These are phyloP conservation scores for Urosaurus nigricauda DNA, from an alignment of 2,797 vertebrate species.

Conservation along the genomic window DNA sequence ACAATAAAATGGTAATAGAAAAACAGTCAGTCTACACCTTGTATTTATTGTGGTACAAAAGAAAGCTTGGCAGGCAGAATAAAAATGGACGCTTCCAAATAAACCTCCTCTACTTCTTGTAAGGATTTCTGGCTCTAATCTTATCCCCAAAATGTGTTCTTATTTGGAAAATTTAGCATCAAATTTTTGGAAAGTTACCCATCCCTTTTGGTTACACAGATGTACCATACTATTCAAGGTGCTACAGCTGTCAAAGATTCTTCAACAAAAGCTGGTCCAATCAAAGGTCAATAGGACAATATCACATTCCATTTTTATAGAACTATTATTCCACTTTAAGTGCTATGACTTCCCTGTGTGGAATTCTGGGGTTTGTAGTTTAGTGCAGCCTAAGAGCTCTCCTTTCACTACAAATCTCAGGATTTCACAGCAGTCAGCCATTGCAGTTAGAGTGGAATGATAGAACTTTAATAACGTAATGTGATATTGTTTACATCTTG, in stretches of 20 bases:
- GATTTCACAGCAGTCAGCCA: too few species aligned
- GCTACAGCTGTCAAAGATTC: not conserved
- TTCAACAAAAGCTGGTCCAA: not conserved
- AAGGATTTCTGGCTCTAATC: not conserved
- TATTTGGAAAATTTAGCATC: not conserved
- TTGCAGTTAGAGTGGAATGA: too few species aligned
- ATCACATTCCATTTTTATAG: too few species aligned
- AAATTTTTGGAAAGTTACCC: not conserved
- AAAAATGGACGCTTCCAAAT: not conserved
- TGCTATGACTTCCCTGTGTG: too few species aligned
- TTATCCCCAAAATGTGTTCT: not conserved
- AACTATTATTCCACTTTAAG: too few species aligned
- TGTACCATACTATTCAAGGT: not conserved
- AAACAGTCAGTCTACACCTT: not conserved
- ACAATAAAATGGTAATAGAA: conserved; percentile 6
- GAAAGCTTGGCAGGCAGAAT: not conserved
- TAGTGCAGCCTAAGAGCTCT: too few species aligned
- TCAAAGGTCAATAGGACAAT: not conserved
- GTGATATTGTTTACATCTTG: not conserved
- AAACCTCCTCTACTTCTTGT: not conserved
- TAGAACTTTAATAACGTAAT: too few species aligned
- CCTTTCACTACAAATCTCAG: too few species aligned
- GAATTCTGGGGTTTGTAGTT: too few species aligned
- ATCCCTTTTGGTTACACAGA: not conserved
- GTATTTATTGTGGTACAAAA: not conserved